Evolutionary conservation across 2,888 invertebrate genomes (phyloP), one percentile per base, ranked within the genome.

Genomic region (Megaustenia siamemsis): DNA sequence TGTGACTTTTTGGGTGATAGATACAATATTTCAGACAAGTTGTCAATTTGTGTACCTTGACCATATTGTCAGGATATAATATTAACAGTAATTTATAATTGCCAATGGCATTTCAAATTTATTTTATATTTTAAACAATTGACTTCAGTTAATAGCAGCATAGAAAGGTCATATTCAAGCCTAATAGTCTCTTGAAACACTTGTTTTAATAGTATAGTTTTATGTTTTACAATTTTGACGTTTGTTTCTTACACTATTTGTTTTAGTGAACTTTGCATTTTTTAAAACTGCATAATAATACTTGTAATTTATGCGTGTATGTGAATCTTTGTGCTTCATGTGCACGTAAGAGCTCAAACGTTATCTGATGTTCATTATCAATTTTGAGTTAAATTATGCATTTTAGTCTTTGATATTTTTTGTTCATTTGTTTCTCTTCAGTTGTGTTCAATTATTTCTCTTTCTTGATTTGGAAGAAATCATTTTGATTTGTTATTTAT

Each of bases 331-430:
- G 80, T 76, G 79, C 76, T 85, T 76, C 77, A 76, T 73, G 66
- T 83, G 83, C 86, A 86, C 78, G 82, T 83, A 86, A 71, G 45
- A 66, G 80, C 66, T 75, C 80, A 80, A 73, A 53, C 49, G 82
- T 83, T 79, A 77, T 76, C 85, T 56, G 83, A 81, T 85, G 87
- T 86, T 84, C 66, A 81, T 87, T 87, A 88, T 86, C 80, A 86
- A 86, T 84, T 86, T 86, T 87, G 56, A 56, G 84, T 87, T 87
- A 49, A 83, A 75, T n/a, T n/a, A n/a, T n/a, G n/a, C n/a, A n/a
- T 86, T 86, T 85, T 43, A 71, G 83, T 79, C 78, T 73, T 28
- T 45, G 43, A 60, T 63, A 15, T 21, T 40, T 53, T 80, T 40
- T 75, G n/a, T 76, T 81, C 21, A n/a, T 24, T 75, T 82, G 12